phyloP scores from a whole-genome alignment of 2,888 invertebrate species.

The Pasiphila rectangulata region DNA sequence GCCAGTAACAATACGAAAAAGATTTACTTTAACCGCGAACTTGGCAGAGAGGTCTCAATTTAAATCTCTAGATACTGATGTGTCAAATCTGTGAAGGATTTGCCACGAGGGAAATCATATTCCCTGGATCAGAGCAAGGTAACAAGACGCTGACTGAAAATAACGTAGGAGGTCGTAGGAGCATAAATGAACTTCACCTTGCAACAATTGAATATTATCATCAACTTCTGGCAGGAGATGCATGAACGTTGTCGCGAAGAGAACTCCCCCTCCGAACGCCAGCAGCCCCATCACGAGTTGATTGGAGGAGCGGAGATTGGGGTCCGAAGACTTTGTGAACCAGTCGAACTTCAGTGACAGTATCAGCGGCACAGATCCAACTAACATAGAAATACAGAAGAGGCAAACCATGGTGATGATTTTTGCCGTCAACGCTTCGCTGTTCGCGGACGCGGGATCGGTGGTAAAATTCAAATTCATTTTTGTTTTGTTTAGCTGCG shows the following conservation, averaged over 20 bases:
- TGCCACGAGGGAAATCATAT: conserved; percentile 2
- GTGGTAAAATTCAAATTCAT: conserved; percentile 44
- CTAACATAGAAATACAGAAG: conserved; percentile 86
- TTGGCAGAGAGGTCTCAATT: no score
- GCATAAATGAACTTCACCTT: conserved; percentile 59
- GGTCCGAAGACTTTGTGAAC: conserved; percentile 67
- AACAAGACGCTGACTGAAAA: not conserved
- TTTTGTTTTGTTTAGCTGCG: conserved; percentile 33
- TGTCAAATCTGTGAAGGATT: no score
- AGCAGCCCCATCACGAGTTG: conserved; percentile 82
- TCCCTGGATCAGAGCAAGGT: conserved; percentile 2
- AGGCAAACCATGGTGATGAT: conserved; percentile 89
- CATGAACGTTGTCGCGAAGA: conserved; percentile 90
- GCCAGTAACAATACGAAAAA: no score
- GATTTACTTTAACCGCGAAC: no score
- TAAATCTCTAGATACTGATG: no score
- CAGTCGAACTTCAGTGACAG: conserved; percentile 85
- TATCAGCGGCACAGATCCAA: conserved; percentile 88
- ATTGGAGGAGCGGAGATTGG: conserved; percentile 74
- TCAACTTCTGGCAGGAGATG: conserved; percentile 91
- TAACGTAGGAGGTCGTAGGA: conserved; percentile 6
- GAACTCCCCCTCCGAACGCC: conserved; percentile 90
- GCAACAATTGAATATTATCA: conserved; percentile 83
- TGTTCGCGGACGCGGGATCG: conserved; percentile 38
- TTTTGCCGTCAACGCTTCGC: conserved; percentile 85